Evolutionary conservation across 2,888 invertebrate species (phyloP).

Genomic region (Agriopis leucophaearia): DNA sequence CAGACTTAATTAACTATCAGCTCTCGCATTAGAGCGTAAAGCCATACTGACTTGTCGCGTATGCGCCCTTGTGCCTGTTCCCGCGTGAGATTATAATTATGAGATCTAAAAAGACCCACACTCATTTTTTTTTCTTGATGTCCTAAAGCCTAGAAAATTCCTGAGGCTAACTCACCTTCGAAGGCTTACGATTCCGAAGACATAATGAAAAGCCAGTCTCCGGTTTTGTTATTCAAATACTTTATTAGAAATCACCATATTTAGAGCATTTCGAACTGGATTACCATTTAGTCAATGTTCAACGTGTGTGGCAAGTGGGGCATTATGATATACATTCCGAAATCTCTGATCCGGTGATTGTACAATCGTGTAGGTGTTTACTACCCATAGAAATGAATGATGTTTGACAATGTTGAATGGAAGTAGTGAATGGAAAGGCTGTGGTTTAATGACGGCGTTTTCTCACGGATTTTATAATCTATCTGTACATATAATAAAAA

Average conservation of each 20-base stretch:
- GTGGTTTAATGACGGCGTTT: neutral
- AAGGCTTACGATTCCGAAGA: neutral
- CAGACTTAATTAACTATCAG: too few species aligned
- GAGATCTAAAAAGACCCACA: too few species aligned
- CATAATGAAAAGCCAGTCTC: neutral
- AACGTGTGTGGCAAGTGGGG: conserved; percentile 4
- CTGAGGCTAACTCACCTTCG: neutral
- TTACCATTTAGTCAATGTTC: conserved; percentile 1
- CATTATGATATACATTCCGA: conserved; percentile 18
- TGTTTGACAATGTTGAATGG: conserved; percentile 23
- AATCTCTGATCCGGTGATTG: conserved; percentile 14
- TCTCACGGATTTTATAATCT: too few species aligned
- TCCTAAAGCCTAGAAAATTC: neutral
- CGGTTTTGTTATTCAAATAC: conserved; percentile 5
- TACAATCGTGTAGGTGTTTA: conserved; percentile 20
- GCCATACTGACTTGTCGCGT: too few species aligned
- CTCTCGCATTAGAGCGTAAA: too few species aligned
- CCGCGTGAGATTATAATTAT: too few species aligned
- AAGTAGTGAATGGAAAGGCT: conserved; percentile 11
- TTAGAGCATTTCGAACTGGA: conserved; percentile 11
- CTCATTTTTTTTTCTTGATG: too few species aligned
- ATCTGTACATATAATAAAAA: too few species aligned
- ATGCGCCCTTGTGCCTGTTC: too few species aligned
- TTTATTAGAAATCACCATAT: conserved; percentile 12
- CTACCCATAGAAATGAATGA: conserved; percentile 22